phyloP scores from a whole-genome alignment of 2,797 vertebrate species.

The Ctenosaura bakeri region DNA sequence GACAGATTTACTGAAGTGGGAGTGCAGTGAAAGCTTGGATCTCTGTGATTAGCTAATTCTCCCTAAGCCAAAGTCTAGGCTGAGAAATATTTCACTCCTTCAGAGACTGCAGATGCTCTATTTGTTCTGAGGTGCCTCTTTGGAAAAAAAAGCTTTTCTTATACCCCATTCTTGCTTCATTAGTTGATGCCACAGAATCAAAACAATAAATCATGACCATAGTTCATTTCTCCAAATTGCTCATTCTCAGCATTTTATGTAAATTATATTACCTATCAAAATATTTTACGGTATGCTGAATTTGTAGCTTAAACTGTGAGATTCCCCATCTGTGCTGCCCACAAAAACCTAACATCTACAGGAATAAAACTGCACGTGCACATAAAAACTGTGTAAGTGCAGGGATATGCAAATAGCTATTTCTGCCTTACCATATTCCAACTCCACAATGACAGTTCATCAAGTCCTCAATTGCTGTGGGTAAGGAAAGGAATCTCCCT shows the following conservation, averaged over 20 bases:
- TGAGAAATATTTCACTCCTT: neutral
- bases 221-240: constrained; percentile 23
- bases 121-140: neutral
- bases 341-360: constrained; percentile 5
- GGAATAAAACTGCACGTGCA: constrained; percentile 21
- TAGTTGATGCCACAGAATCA: neutral
- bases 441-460: neutral
- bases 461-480: neutral
- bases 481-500: neutral
- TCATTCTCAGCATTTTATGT: constrained; percentile 5
- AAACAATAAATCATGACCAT: neutral
- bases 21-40: neutral
- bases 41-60: neutral
- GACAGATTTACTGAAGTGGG: neutral
- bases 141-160: neutral
- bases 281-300: constrained; percentile 12
- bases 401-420: neutral
- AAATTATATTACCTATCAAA: neutral
- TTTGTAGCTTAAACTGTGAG: constrained; percentile 11
- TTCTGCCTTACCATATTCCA: neutral
- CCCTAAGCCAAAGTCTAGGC: neutral
- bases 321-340: neutral
- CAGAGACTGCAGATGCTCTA: neutral
- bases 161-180: neutral
- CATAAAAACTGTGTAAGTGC: neutral